Evolutionary conservation across 2,113 vertebrate species (phyloP).

Genomic region (Arizona elegans): DNA sequence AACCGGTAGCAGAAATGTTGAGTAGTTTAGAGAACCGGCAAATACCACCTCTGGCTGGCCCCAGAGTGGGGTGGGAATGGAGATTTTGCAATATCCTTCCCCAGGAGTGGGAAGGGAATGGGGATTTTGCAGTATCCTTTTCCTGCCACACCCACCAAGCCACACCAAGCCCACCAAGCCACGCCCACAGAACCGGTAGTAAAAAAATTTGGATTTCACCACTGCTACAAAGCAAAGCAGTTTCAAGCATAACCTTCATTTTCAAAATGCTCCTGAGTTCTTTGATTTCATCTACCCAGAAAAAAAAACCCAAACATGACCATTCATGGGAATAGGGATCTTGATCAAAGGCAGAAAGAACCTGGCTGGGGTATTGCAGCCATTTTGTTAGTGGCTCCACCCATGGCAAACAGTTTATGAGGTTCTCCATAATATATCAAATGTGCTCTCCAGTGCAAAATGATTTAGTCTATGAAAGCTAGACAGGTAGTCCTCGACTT

Average conservation of each 20-base stretch:
- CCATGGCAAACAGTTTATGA: background rate
- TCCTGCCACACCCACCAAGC: too few species aligned
- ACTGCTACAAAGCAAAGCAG: background rate
- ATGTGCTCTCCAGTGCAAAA: background rate
- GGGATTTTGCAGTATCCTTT: too few species aligned
- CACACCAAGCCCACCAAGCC: too few species aligned
- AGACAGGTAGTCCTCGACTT: too few species aligned
- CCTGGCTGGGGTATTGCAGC: background rate
- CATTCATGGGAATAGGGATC: background rate
- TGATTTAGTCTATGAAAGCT: background rate
- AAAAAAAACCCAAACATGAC: background rate
- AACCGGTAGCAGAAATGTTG: too few species aligned
- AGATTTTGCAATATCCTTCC: too few species aligned
- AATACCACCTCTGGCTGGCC: too few species aligned
- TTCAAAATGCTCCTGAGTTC: background rate
- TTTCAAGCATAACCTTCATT: background rate
- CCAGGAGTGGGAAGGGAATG: too few species aligned
- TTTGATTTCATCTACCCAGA: background rate
- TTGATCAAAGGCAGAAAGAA: background rate
- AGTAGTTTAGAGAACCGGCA: too few species aligned
- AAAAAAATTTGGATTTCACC: too few species aligned
- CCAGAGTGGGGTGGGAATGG: too few species aligned
- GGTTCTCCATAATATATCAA: background rate
- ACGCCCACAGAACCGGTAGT: too few species aligned
- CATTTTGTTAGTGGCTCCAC: background rate